Conservation (phyloP, 2,113 vertebrate species). For the Crypturellus undulatus region DNA sequence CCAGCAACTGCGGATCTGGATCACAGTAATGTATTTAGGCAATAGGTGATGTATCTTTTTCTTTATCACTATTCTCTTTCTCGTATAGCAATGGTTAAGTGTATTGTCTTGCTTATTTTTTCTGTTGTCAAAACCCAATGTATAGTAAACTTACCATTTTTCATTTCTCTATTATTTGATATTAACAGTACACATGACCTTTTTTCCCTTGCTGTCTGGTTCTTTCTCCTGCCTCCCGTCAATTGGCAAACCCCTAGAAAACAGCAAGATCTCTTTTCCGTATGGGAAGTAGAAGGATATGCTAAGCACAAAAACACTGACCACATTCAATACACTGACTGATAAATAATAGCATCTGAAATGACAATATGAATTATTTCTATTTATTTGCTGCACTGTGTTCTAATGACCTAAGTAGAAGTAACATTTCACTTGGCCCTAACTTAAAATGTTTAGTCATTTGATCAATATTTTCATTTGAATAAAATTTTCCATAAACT, state of each 20-base stretch:
- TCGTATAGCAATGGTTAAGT: too few species aligned
- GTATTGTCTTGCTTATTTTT: too few species aligned
- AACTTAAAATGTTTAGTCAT: not conserved
- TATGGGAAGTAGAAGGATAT: not conserved
- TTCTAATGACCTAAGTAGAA: not conserved
- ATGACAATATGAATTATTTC: not conserved
- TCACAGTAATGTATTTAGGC: too few species aligned
- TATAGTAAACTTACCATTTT: too few species aligned
- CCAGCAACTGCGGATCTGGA: too few species aligned
- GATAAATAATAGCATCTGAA: not conserved
- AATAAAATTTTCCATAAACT: conserved; percentile 11
- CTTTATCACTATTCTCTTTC: too few species aligned
- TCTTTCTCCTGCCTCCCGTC: too few species aligned
- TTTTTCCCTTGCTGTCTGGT: too few species aligned
- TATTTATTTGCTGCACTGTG: not conserved
- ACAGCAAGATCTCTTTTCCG: not conserved
- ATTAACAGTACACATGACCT: too few species aligned
- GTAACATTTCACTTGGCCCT: not conserved
- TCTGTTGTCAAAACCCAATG: too few species aligned
- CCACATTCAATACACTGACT: not conserved
- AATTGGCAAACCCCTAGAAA: not conserved
- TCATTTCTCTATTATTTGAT: too few species aligned
- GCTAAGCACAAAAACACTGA: not conserved
- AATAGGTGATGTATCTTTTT: too few species aligned
- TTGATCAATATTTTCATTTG: not conserved